phyloP scores from a whole-genome alignment of 1,140 invertebrate genomes.

The Cheumatopsyche charites region DNA sequence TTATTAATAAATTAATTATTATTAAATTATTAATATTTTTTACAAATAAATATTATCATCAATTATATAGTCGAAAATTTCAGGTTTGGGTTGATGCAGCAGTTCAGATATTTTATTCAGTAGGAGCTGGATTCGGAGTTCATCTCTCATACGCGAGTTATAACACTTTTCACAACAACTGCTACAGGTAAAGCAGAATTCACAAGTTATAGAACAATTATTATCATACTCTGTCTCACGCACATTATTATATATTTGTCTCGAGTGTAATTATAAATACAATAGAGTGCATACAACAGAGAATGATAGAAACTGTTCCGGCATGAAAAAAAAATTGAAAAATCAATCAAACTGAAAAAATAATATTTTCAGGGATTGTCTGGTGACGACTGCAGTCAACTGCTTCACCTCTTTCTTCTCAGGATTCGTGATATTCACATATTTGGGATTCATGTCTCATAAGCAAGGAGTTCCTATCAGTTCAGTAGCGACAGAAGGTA shows the following conservation, averaged over 20 bases:
- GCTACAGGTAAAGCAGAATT: slow-evolving; percentile 63
- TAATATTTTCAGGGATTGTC: slow-evolving; percentile 79
- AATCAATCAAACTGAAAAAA: neutral
- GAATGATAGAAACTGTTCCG: neutral
- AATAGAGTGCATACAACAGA: neutral
- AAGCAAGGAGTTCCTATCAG: slow-evolving; percentile 81
- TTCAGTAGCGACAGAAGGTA: slow-evolving; percentile 83
- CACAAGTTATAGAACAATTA: too few relatives aligned
- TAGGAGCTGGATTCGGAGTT: slow-evolving; percentile 93
- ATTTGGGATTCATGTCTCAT: slow-evolving; percentile 89
- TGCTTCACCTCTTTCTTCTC: slow-evolving; percentile 93
- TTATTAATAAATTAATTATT: too few relatives aligned
- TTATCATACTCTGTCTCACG: too few relatives aligned
- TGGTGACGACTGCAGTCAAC: slow-evolving; percentile 91
- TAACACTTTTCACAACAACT: slow-evolving; percentile 93
- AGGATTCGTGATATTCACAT: slow-evolving; percentile 95
- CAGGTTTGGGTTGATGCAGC: slow-evolving; percentile 95
- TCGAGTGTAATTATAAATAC: neutral
- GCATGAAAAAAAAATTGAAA: neutral
- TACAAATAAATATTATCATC: neutral
- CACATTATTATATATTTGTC: neutral
- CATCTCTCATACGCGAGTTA: slow-evolving; percentile 91
- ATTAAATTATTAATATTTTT: too few relatives aligned
- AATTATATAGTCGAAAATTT: slow-evolving; percentile 40
- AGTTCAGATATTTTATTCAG: slow-evolving; percentile 93